These are phyloP conservation scores for Morphnarchus princeps DNA, from an alignment of 2,113 vertebrate genomes.

Conservation along the genomic window DNA sequence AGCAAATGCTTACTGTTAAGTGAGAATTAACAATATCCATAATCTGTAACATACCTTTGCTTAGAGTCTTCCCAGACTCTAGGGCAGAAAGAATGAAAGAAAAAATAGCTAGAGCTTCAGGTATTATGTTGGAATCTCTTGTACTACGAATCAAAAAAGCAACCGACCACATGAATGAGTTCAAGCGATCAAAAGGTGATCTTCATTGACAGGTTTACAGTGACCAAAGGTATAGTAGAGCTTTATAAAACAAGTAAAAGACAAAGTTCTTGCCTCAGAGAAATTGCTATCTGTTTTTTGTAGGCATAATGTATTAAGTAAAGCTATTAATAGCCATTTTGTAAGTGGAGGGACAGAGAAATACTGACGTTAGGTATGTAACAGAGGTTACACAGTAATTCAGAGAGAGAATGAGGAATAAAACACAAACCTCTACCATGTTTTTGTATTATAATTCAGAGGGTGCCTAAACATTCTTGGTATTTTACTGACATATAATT, in stretches of 20 bases:
- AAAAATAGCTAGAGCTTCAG: background rate
- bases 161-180: no score
- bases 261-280: background rate
- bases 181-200: background rate
- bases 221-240: fast-evolving
- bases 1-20: background rate
- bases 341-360: background rate
- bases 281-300: background rate
- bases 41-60: background rate
- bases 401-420: background rate
- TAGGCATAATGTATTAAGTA: background rate
- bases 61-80: background rate
- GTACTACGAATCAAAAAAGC: no score
- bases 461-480: background rate
- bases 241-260: background rate
- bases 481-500: background rate
- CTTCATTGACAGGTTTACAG: background rate
- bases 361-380: background rate
- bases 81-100: background rate
- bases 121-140: background rate
- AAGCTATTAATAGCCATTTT: background rate
- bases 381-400: background rate
- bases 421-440: background rate
- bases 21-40: background rate
- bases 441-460: background rate